These are phyloP conservation scores for Xenentodon cancila DNA, from an alignment of 2,797 vertebrate species.

Conservation along the genomic window DNA sequence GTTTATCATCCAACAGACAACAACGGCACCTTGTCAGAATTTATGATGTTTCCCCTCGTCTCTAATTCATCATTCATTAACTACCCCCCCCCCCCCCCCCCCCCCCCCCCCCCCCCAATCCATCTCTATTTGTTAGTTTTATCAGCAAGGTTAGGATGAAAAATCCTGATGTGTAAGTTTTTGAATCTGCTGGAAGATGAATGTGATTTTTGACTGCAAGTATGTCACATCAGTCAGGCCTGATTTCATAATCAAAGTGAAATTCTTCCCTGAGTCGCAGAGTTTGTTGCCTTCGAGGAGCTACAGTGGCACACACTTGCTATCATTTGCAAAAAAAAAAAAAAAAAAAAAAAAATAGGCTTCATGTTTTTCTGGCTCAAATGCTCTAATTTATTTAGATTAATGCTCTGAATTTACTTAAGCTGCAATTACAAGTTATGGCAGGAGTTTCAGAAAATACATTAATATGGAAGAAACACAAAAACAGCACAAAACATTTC, in stretches of 20 bases:
- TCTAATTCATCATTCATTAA: constrained; percentile 87
- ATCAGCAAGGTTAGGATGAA: constrained; percentile 72
- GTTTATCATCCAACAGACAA: constrained; percentile 84
- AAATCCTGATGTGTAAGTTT: constrained; percentile 64
- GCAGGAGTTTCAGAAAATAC: constrained; percentile 31
- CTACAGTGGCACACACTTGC: constrained; percentile 17
- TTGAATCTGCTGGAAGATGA: constrained; percentile 56
- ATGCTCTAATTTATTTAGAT: constrained; percentile 48
- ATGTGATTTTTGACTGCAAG: constrained; percentile 65
- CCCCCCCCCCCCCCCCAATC: constrained; percentile 66
- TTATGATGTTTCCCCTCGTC: constrained; percentile 80
- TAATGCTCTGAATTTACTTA: constrained; percentile 40
- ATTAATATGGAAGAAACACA: constrained; percentile 36
- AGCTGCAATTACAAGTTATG: constrained; percentile 22
- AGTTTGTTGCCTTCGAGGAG: constrained; percentile 40
- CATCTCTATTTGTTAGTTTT: constrained; percentile 78
- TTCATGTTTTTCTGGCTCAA: constrained; percentile 3
- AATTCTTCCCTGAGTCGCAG: constrained; percentile 25
- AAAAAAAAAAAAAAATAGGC: not conserved
- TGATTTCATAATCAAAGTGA: constrained; percentile 61
- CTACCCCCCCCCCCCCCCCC: constrained; percentile 61
- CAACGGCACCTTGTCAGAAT: constrained; percentile 80
- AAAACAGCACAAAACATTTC: constrained; percentile 38
- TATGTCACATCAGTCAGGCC: constrained; percentile 69
- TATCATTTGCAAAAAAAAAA: constrained; percentile 24